Conservation (phyloP, 2,797 vertebrate genomes). For the Thripadectes ignobilis region DNA sequence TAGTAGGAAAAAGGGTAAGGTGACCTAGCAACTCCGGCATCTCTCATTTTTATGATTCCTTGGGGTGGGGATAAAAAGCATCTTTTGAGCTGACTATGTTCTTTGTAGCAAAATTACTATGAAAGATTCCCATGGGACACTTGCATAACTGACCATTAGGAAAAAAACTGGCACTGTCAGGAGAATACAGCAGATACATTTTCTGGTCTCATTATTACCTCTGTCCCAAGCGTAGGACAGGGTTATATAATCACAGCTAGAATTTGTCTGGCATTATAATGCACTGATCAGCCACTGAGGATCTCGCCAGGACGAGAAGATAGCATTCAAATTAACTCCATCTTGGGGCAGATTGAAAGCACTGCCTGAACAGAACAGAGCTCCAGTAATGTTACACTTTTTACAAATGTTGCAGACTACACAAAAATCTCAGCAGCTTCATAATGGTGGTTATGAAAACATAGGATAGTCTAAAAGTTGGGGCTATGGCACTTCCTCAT, state of each 20-base stretch:
- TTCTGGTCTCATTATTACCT: slow-evolving; percentile 22
- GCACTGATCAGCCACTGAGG: background rate
- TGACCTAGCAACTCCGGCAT: slow-evolving; percentile 18
- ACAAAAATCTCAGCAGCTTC: background rate
- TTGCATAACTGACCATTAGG: slow-evolving; percentile 59
- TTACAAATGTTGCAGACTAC: background rate
- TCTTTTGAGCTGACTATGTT: background rate
- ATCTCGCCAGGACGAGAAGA: background rate
- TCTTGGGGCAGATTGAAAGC: background rate
- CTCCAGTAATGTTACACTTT: background rate
- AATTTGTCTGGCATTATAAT: background rate
- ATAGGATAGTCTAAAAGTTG: background rate
- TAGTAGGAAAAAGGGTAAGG: background rate
- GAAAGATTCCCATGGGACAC: background rate
- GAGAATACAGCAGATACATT: slow-evolving; percentile 7
- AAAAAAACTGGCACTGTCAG: background rate
- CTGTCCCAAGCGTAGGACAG: slow-evolving; percentile 4
- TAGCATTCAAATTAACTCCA: background rate
- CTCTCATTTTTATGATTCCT: slow-evolving; percentile 32
- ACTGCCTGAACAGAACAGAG: background rate
- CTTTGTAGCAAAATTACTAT: background rate
- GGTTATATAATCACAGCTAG: background rate
- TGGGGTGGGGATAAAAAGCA: background rate
- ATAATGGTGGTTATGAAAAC: background rate
- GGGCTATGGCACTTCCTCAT: background rate